These are phyloP conservation scores for Dasysyrphus albostriatus DNA, from an alignment of 2,888 invertebrate species.

Conservation along the genomic window DNA sequence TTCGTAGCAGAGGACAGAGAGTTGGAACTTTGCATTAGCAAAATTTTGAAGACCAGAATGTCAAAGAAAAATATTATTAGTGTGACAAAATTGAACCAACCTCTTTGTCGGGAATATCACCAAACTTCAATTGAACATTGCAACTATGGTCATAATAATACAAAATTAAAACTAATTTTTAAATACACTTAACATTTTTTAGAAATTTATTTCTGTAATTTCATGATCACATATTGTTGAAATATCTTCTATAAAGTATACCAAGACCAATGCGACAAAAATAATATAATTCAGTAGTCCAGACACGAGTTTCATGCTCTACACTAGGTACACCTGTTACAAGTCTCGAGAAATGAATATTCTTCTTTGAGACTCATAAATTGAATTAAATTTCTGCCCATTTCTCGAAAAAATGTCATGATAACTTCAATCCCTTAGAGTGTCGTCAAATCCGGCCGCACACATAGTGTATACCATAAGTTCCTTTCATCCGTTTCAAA, in stretches of 20 bases:
- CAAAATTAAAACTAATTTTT: too few species aligned
- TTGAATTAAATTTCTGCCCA: slow-evolving; percentile 25
- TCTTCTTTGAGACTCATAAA: background rate
- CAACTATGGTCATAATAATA: too few species aligned
- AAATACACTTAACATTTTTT: too few species aligned
- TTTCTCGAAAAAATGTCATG: slow-evolving; percentile 13
- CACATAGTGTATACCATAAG: background rate
- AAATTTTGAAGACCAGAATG: too few species aligned
- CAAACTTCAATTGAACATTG: too few species aligned
- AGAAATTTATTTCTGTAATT: too few species aligned
- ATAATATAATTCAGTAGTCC: background rate
- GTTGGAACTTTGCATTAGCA: too few species aligned
- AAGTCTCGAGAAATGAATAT: background rate
- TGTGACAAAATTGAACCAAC: too few species aligned
- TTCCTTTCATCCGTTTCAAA: slow-evolving; percentile 4
- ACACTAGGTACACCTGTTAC: background rate
- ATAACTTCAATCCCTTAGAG: slow-evolving; percentile 29
- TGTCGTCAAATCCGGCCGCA: slow-evolving; percentile 24
- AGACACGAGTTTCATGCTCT: background rate
- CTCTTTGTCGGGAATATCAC: too few species aligned
- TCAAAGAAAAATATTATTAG: too few species aligned
- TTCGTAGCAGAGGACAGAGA: too few species aligned
- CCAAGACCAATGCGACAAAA: background rate
- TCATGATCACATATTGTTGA: too few species aligned
- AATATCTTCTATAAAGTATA: background rate